Evolutionary conservation across 2,113 vertebrate species (phyloP), one percentile per base, ranked within the genome.

Genomic region (Corythornis vintsioides): DNA sequence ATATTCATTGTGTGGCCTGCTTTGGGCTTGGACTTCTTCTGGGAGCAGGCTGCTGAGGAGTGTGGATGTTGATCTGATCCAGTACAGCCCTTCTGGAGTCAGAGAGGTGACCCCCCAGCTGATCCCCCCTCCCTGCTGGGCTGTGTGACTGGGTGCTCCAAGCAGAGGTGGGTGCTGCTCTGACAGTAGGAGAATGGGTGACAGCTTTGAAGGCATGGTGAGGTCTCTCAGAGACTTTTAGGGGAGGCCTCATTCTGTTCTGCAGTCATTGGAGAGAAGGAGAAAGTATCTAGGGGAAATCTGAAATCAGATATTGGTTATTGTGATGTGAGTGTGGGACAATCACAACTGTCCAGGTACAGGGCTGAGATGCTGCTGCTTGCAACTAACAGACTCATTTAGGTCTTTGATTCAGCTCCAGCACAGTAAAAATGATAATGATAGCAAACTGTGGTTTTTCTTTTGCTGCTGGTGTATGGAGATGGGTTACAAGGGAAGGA

Each of bases 31-130:
- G 38, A 1, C 10, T 33, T 33, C 33, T 33, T 33, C 40, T 0
- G 6, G 61, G 33, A 61, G n/a, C n/a, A 9, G 81, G 45, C 4
- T 48, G 69, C 45, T 33, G 83, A 64, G 63, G 11, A 24, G 38
- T 6, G 2, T 1, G 6, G 48, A 10, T 10, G 6, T 15, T 40
- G 66, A n/a, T 40, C 48, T 8, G 1, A 14, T 4, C 29, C 8
- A 0, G 38, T 7, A 3, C 2, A 0, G 42, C 14, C 0, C 1
- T 25, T 28, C 15, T 17, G 69, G 73, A 33, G 15, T 8, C 8
- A 14, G 15, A 15, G 75, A 50, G 33, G 35, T 9, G 43, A 6
- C 6, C 2, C 24, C 13, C 8, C 4, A 9, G 47, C 20, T 24
- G 22, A 17, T 2, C 35, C 57, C 48, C 1, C 3, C 45, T 21